These are phyloP conservation scores for Sericinus montela DNA, from an alignment of 2,888 invertebrate species.

Conservation along the genomic window DNA sequence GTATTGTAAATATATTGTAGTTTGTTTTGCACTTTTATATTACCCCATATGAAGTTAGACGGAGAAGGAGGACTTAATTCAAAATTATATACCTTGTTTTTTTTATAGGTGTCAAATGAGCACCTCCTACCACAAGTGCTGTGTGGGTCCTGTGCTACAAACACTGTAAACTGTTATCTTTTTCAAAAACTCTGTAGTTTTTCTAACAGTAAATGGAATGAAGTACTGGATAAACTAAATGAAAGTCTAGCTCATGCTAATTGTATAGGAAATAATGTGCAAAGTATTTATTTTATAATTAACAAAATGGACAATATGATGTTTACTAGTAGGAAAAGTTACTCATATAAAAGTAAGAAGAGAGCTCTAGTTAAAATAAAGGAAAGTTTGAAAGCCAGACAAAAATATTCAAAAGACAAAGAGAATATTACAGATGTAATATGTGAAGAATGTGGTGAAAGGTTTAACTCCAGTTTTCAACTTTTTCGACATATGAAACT, in stretches of 20 bases:
- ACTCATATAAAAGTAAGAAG: slow-evolving; percentile 34
- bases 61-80: no score
- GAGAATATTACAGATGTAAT: slow-evolving; percentile 26
- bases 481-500: slow-evolving; percentile 43
- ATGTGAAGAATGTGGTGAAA: slow-evolving; percentile 50
- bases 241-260: slow-evolving; percentile 35
- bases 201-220: slow-evolving; percentile 45
- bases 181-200: slow-evolving; percentile 47
- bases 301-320: slow-evolving; percentile 40
- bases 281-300: slow-evolving; percentile 43
- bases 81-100: background rate
- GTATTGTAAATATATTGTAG: no score
- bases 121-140: slow-evolving; percentile 45
- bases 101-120: slow-evolving; percentile 41
- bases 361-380: slow-evolving; percentile 42
- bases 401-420: slow-evolving; percentile 34
- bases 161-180: slow-evolving; percentile 44
- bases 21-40: no score
- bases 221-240: slow-evolving; percentile 33
- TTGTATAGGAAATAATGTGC: slow-evolving; percentile 29
- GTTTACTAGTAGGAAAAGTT: slow-evolving; percentile 42
- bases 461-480: slow-evolving; percentile 33
- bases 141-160: slow-evolving; percentile 48
- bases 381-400: slow-evolving; percentile 38
- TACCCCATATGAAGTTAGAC: no score